Percentiles rank a stretch among this genome's conserved stretches.
These are phyloP conservation scores for Mystacornis crossleyi DNA, from an alignment of 2,113 vertebrate species.

Conservation along the genomic window DNA sequence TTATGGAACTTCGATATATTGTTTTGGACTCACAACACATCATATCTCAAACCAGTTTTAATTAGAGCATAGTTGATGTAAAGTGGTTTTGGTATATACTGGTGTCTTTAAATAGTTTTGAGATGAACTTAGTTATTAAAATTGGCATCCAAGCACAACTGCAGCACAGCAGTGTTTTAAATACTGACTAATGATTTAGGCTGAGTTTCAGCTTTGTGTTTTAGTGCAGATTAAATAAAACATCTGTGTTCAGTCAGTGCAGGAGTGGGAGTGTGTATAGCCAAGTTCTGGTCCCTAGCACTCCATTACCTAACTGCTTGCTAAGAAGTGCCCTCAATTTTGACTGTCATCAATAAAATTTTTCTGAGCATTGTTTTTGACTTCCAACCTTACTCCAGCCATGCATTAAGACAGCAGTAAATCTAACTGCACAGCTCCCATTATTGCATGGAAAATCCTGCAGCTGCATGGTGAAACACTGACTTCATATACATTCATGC, in stretches of 20 bases:
- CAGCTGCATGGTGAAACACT: background rate
- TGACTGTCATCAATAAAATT: background rate
- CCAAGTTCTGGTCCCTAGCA: background rate
- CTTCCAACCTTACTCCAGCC: background rate
- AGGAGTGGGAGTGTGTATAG: background rate
- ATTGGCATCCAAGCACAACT: background rate
- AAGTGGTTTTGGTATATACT: background rate
- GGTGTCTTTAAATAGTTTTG: background rate
- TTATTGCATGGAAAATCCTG: background rate
- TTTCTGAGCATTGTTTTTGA: background rate
- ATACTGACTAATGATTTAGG: background rate
- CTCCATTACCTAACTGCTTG: background rate
- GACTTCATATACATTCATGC: background rate
- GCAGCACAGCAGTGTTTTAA: background rate
- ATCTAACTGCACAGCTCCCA: background rate
- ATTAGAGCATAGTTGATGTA: background rate
- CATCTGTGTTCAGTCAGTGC: background rate
- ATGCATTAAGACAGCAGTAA: background rate
- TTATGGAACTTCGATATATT: background rate
- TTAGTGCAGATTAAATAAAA: background rate
- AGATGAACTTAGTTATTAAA: background rate
- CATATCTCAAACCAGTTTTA: background rate
- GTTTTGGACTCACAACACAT: background rate
- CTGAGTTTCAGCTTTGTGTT: background rate
- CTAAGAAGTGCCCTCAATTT: background rate